These are phyloP conservation scores for Cantharis flavilabris DNA, from an alignment of 2,888 invertebrate species.

Conservation along the genomic window DNA sequence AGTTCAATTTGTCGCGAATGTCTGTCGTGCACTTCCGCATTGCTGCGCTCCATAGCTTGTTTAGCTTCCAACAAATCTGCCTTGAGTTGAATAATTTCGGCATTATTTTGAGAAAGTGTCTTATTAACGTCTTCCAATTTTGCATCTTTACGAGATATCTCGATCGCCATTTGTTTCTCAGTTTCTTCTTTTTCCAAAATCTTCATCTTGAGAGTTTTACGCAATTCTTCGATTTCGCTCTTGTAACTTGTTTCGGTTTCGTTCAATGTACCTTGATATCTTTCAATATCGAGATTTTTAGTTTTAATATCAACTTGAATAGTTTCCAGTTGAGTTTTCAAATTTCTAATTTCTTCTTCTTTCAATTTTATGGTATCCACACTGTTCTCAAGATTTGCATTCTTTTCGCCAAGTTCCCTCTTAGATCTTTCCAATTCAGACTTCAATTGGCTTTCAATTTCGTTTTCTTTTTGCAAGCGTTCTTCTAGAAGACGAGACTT, in stretches of 20 bases:
- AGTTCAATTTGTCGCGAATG: conserved; percentile 32
- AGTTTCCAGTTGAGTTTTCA: conserved; percentile 49
- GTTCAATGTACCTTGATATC: conserved; percentile 47
- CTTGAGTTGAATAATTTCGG: conserved; percentile 38
- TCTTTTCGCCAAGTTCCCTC: conserved; percentile 59
- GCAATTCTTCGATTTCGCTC: conserved; percentile 50
- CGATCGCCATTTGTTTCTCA: conserved; percentile 46
- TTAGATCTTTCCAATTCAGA: conserved; percentile 48
- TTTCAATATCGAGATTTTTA: conserved; percentile 48
- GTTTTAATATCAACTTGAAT: conserved; percentile 48
- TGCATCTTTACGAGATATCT: conserved; percentile 39
- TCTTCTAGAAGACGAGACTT: conserved; percentile 38
- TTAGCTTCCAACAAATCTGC: conserved; percentile 38
- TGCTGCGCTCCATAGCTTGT: conserved; percentile 27
- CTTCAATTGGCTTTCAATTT: conserved; percentile 39
- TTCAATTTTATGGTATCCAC: conserved; percentile 53
- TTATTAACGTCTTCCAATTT: conserved; percentile 45
- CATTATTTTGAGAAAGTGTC: conserved; percentile 28
- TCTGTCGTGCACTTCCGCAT: conserved; percentile 33
- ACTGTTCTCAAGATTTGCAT: conserved; percentile 60
- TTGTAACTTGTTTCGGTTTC: conserved; percentile 44
- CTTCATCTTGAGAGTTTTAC: conserved; percentile 49
- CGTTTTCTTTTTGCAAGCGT: conserved; percentile 25
- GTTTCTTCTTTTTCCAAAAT: conserved; percentile 49
- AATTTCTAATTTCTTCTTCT: conserved; percentile 41